Evolutionary conservation across 2,113 vertebrate genomes (phyloP), one percentile per base, ranked within the genome.

Genomic region (Phyllostomus discolor): DNA sequence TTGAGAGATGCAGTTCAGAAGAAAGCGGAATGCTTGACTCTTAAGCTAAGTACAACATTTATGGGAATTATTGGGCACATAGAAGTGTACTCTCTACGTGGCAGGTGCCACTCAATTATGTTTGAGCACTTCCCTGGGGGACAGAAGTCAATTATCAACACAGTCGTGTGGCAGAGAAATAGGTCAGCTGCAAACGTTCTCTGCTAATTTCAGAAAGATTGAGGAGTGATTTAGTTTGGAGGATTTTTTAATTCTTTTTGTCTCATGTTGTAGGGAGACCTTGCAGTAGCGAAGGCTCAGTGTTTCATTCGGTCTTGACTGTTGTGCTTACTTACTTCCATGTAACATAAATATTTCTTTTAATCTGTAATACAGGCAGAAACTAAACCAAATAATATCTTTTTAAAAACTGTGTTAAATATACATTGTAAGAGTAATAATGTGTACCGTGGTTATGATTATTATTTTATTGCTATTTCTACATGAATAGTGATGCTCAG

Each of bases 101-200:
- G 85, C 98, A 98, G 98, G 98, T 98, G 98, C 97, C 96, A 95
- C 97, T 98, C 98, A 92, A 91, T 98, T 98, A 98, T 98, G 97
- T 97, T 94, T 89, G 97, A 96, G 90, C 95, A 54, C 7, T 97
- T 98, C 98, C 98, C 98, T 81, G 95, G 98, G 98, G 98, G 97
- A 98, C 97, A 97, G 95, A 96, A 99, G 98, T 97, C 98, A 99
- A 98, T 99, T 99, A 97, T 96, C 91, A 97, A 67, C 95, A 94
- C 83, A 92, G 89, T 95, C 14, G 64, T 81, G 79, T 85, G 95
- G 92, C 96, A 57, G 92, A 96, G 87, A 99, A 98, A 96, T 98
- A 98, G 99, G 98, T 98, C 98, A 98, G 94, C 94, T 90, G 96
- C 90, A 97, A 94, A 96, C 97, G 20, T 80, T 89, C 69, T 95